Evolutionary conservation across 2,888 invertebrate species (phyloP).

Genomic region (Drosophila sordidapex): DNA sequence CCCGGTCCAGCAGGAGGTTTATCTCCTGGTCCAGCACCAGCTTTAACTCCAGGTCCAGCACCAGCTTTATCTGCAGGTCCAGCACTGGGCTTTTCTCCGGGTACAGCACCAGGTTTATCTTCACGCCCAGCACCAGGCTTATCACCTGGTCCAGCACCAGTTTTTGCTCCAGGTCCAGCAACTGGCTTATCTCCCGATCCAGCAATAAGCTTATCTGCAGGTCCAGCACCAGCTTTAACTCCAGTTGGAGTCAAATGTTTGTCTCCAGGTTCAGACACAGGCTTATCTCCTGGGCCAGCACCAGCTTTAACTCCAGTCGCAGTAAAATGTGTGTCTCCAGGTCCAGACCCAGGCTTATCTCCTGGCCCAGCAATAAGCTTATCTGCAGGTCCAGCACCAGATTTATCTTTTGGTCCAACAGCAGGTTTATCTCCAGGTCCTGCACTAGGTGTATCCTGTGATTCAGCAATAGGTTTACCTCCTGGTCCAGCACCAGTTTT

Average conservation of each 20-base stretch:
- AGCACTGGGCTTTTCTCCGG: not conserved
- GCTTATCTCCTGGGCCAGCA: not conserved
- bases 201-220: not conserved
- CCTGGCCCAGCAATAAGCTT: not conserved
- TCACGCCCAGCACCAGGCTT: not conserved
- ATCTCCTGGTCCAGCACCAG: not conserved
- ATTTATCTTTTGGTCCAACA: conserved; percentile 1
- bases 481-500: not conserved
- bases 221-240: not conserved
- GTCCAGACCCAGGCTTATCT: conserved; percentile 3
- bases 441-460: not conserved
- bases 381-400: not conserved
- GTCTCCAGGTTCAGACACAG: not conserved
- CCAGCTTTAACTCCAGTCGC: not conserved
- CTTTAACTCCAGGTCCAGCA: not conserved
- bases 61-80: not conserved
- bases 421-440: conserved; percentile 1
- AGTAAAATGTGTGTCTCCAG: not conserved
- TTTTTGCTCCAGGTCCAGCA: not conserved
- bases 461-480: not conserved
- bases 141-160: not conserved
- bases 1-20: not conserved
- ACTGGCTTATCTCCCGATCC: not conserved
- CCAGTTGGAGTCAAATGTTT: not conserved
- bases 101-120: not conserved